Base-by-base conservation (phyloP, 2,797 vertebrate species). In the Aphelocoma californica region DNA sequence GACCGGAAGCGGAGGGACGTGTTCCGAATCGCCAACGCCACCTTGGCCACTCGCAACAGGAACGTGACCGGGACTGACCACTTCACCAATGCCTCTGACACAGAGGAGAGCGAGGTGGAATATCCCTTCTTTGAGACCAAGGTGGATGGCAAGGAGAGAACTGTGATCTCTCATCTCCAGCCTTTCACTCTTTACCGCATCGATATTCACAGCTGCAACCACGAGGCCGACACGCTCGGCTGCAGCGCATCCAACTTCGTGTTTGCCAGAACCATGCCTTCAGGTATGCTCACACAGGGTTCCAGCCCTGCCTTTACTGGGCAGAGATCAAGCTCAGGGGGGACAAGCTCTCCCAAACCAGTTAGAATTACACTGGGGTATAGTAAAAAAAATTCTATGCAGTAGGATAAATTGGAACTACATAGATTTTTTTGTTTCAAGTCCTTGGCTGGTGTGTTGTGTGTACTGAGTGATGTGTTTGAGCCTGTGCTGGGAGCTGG, bases 111-210 rank as follows among this genome's bases (percentile, higher is more conserved):
- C 0, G 97, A 98, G 54, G 96, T 95, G 24, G 99, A 99, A 47
- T 99, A 98, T 93, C 98, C 98, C 1, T 99, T 99, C 97, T 98
- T 95, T 5, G 98, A 99, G 93, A 98, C 97, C 71, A 98, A 97
- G 87, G 98, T 99, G 96, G 98, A 98, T 71, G 96, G 97, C 73
- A 96, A 98, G 51, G 99, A 99, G 92, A 97, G 97, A 65, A 98
- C 99, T 0, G 99, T 99, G 14, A 99, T 99, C 81, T 97, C 98
- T 20, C 97, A 98, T 86, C 98, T 99, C 83, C 98, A 97, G 78
- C 99, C 99, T n/a, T 99, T 99, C 93, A 99, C 99, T 2, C 97
- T 99, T 25, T 99, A 99, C 97, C 99, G 99, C 81, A 99, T 99
- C 3, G 99, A 99, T 92, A 99, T 99, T 80, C 99, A 99, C 53